Conservation (phyloP, 2,888 invertebrate genomes). For the Epiblema foenella region DNA sequence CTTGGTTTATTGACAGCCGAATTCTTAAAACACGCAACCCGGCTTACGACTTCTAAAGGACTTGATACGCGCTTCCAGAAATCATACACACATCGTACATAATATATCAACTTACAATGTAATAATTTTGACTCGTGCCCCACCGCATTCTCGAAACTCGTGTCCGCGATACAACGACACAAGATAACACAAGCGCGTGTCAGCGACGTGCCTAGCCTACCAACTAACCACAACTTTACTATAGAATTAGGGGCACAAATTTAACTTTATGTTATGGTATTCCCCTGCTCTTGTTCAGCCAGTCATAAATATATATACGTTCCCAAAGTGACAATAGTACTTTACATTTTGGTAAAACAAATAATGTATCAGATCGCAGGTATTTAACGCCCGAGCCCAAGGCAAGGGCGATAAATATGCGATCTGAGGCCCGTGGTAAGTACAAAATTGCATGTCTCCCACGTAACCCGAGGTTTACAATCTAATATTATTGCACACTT, state of each 20-base stretch:
- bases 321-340: too few relatives aligned
- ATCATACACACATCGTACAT: not conserved
- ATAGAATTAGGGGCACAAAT: slow-evolving; percentile 11
- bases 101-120: not conserved
- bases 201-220: slow-evolving; percentile 6
- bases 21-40: too few relatives aligned
- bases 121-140: slow-evolving; percentile 26
- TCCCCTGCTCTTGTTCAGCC: not conserved
- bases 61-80: not conserved
- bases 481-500: too few relatives aligned
- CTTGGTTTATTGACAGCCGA: too few relatives aligned
- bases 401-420: too few relatives aligned
- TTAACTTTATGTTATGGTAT: not conserved
- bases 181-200: slow-evolving; percentile 30
- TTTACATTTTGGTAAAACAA: too few relatives aligned
- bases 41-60: not conserved
- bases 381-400: too few relatives aligned
- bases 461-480: too few relatives aligned
- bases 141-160: slow-evolving; percentile 15
- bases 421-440: too few relatives aligned
- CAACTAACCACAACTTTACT: not conserved
- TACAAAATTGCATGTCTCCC: too few relatives aligned
- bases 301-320: too few relatives aligned
- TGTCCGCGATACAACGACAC: slow-evolving; percentile 8
- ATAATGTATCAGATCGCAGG: too few relatives aligned